phyloP scores from a whole-genome alignment of 2,797 vertebrate species.

The Macropodus opercularis region DNA sequence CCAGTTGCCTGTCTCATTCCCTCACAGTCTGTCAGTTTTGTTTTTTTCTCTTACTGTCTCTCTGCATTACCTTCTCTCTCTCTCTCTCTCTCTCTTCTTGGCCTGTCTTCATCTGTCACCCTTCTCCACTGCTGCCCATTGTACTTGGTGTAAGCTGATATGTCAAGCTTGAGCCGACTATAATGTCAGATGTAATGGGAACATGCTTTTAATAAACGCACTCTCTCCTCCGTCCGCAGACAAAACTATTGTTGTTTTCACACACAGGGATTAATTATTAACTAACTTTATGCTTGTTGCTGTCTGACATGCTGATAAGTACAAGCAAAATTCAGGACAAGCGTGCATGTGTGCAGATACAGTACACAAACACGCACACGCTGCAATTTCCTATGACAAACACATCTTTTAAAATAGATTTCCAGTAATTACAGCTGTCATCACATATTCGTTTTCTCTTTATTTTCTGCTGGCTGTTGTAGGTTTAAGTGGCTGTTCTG shows the following conservation, averaged over 20 bases:
- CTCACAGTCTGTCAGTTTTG: slow-evolving; percentile 30
- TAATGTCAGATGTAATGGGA: slow-evolving; percentile 51
- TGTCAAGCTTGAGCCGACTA: slow-evolving; percentile 18
- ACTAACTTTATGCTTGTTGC: slow-evolving; percentile 48
- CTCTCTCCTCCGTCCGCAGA: slow-evolving; percentile 39
- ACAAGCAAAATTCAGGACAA: slow-evolving; percentile 11
- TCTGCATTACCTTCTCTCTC: slow-evolving; percentile 11
- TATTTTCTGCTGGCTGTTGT: slow-evolving; percentile 76
- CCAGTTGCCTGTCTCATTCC: slow-evolving; percentile 32
- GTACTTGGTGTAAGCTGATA: not conserved
- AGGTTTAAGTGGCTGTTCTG: slow-evolving; percentile 80
- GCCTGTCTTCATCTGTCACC: not conserved
- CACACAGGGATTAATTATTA: slow-evolving; percentile 69
- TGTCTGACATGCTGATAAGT: slow-evolving; percentile 41
- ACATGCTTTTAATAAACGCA: slow-evolving; percentile 60
- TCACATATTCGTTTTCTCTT: slow-evolving; percentile 62
- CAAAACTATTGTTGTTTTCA: slow-evolving; percentile 58
- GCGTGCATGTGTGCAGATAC: not conserved
- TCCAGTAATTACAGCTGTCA: slow-evolving; percentile 77
- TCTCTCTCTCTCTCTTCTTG: not conserved
- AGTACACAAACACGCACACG: slow-evolving; percentile 14
- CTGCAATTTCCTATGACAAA: slow-evolving; percentile 51
- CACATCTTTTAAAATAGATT: slow-evolving; percentile 69
- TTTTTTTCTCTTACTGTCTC: slow-evolving; percentile 2
- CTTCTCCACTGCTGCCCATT: not conserved